Percentiles rank a stretch among this genome's conserved stretches.
Evolutionary conservation across 1,140 invertebrate species (phyloP).

Genomic region (Drosophila nasuta): DNA sequence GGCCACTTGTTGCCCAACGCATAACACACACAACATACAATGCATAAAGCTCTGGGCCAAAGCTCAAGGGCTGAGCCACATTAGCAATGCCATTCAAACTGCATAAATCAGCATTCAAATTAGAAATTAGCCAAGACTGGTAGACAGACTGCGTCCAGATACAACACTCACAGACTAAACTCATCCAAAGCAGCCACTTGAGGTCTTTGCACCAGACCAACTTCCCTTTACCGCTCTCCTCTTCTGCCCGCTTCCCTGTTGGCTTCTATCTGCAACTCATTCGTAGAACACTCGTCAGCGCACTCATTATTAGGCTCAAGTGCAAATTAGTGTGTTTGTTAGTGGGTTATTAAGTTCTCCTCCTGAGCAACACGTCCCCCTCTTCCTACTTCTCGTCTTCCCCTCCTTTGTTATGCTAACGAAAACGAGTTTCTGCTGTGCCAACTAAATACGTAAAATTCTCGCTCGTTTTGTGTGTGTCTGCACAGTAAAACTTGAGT

Average conservation of each 20-base stretch:
- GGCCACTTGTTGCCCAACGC: conserved; percentile 37
- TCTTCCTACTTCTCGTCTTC: not conserved
- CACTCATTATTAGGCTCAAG: conserved; percentile 83
- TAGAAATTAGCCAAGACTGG: conserved; percentile 76
- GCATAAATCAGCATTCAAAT: conserved; percentile 83
- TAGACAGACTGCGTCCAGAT: conserved; percentile 55
- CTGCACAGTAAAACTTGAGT: conserved; percentile 76
- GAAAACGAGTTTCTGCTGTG: conserved; percentile 73
- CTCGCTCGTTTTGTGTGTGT: conserved; percentile 47
- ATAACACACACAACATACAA: too few species aligned
- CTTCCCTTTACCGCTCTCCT: not conserved
- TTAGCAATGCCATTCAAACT: conserved; percentile 65
- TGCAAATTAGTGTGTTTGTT: conserved; percentile 83
- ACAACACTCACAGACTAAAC: conserved; percentile 35
- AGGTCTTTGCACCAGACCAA: conserved; percentile 13
- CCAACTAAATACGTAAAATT: conserved; percentile 52
- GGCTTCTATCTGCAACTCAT: conserved; percentile 44
- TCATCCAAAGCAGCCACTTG: conserved; percentile 57
- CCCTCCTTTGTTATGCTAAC: conserved; percentile 76
- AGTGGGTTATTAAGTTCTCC: conserved; percentile 78
- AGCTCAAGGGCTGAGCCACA: conserved; percentile 27
- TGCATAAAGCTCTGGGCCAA: not conserved
- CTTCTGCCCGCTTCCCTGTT: not conserved
- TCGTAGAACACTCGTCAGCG: conserved; percentile 71
- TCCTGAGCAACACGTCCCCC: conserved; percentile 13